Percentiles rank a stretch among this genome's conserved stretches.
Conservation (phyloP, 92 coral and sea anemone species). For the Epizoanthus rinbou region DNA sequence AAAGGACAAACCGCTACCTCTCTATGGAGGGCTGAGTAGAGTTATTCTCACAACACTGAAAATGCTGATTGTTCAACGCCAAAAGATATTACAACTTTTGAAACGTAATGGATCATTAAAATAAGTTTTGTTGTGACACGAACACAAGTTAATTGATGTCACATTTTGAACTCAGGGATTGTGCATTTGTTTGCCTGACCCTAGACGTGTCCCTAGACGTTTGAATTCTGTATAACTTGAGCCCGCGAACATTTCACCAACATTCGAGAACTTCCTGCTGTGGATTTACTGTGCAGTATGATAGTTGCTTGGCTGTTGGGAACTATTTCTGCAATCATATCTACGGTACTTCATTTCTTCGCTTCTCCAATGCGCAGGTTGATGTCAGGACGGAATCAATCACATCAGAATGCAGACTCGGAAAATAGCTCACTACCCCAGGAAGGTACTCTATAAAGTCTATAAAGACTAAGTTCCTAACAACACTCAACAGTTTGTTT, state of each 20-base stretch:
- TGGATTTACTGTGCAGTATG: neutral
- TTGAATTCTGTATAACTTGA: neutral
- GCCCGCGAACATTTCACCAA: conserved; percentile 18
- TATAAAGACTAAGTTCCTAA: neutral
- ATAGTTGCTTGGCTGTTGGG: neutral
- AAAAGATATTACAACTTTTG: neutral
- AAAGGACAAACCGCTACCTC: neutral
- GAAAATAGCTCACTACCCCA: neutral
- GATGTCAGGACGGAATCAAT: neutral
- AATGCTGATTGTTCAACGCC: neutral
- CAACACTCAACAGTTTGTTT: neutral
- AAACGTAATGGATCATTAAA: too few species aligned
- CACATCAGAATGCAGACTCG: neutral
- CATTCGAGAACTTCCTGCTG: neutral
- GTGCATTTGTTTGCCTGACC: neutral
- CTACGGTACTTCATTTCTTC: neutral
- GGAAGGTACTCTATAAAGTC: neutral
- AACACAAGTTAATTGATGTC: neutral
- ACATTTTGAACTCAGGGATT: neutral
- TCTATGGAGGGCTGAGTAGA: conserved; percentile 7
- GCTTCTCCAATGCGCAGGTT: neutral
- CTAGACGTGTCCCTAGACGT: too few species aligned
- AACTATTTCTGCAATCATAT: neutral
- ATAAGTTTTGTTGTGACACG: too few species aligned
- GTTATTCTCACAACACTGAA: neutral